A percentile compares a stretch with the other conserved stretches of the same genome.
phyloP scores from a whole-genome alignment of 2,113 vertebrate genomes.

The Phasianus colchicus region DNA sequence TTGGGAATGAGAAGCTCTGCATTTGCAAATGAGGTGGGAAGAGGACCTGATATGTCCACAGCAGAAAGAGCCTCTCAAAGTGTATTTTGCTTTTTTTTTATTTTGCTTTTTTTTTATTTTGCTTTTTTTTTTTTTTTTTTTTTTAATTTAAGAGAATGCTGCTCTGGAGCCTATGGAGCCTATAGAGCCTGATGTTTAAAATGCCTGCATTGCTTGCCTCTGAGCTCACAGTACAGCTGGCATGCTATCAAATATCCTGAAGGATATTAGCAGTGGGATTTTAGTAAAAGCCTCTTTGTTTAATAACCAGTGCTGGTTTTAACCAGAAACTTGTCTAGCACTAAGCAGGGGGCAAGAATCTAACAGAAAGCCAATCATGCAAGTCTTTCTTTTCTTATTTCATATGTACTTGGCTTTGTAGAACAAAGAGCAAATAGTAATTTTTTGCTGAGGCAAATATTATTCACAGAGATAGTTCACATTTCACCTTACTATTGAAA shows the following conservation, averaged over 20 bases:
- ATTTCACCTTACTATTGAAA: neutral
- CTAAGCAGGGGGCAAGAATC: neutral
- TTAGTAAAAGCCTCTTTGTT: neutral
- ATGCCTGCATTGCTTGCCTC: constrained; percentile 16
- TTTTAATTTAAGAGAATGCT: neutral
- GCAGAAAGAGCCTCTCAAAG: neutral
- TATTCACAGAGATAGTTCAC: neutral
- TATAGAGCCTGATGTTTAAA: neutral
- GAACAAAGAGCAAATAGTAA: neutral
- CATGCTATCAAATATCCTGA: constrained; percentile 42
- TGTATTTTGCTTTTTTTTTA: neutral
- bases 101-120: too few species aligned
- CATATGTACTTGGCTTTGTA: neutral
- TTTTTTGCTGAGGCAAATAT: neutral
- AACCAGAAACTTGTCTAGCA: neutral
- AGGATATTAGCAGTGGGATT: constrained; percentile 6
- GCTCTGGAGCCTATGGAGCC: neutral
- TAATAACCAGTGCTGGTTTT: neutral
- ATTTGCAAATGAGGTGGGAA: neutral
- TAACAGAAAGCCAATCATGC: neutral
- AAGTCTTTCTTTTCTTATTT: neutral
- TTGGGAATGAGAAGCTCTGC: neutral
- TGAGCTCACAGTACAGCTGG: constrained; percentile 53
- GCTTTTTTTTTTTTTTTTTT: neutral
- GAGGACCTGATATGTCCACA: neutral